Evolutionary conservation across 2,797 vertebrate species (phyloP), one percentile per base, ranked within the genome.

Genomic region (Synaphobranchus kaupii): DNA sequence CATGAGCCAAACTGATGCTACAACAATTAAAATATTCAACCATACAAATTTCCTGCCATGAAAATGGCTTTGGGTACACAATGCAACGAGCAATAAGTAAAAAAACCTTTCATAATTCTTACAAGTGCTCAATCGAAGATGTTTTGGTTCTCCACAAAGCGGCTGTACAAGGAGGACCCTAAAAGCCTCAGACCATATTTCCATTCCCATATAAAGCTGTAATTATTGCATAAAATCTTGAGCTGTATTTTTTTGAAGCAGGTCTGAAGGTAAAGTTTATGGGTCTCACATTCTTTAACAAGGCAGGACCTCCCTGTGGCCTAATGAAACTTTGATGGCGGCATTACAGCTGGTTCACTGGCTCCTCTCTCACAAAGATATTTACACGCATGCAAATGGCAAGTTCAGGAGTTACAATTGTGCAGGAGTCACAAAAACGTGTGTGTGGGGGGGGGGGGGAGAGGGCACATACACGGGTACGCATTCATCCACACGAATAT

Each of bases 201-300:
- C 92, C 91, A 87, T 88, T 88, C 90, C 88, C 85, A 88, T 91
- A 89, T 88, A 7, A 76, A 92, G 90, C 93, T 92, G 89, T 92
- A 93, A 94, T 90, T 89, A 91, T 81, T 76, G 71, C 71, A 76
- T 76, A 76, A 76, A 88, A 90, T 86, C 25, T 85, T 17, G 89
- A 93, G 93, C 82, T 93, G 92, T 93, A 93, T 91, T 91, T 66
- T 66, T 91, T 88, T 89, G 54, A 86, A 92, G 92, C 91, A 88
- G 90, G 93, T 91, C 87, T 93, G 87, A 91, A 93, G 89, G 91
- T 92, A 91, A 93, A 89, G 89, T 95, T 94, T 94, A 94, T 91
- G 89, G 89, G 89, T 90, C 89, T 86, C 93, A 94, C 92, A 89
- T 95, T 94, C 94, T 94, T 94, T 94, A 94, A 94, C 90, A 92